Percentiles rank a stretch among this genome's conserved stretches.
Conservation (phyloP, 2,888 invertebrate genomes). For the Polymixis lichenea region DNA sequence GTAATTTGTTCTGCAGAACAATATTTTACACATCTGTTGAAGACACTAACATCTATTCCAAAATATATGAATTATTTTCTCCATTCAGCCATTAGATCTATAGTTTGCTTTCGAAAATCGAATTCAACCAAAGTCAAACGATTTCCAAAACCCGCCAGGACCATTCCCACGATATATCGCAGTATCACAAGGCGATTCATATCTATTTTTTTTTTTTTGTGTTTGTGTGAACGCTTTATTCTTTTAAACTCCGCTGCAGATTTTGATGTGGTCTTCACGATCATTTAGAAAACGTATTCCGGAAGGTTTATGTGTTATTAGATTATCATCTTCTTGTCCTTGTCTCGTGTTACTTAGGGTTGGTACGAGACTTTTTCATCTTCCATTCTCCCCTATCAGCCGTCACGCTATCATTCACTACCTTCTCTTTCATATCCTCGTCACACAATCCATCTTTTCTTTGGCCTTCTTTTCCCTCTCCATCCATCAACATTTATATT, state of each 20-base stretch:
- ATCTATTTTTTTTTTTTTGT: background rate
- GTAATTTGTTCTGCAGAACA: background rate
- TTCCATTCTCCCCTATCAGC: too few relatives aligned
- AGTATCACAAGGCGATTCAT: background rate
- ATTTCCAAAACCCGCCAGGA: slow-evolving; percentile 5
- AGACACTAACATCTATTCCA: slow-evolving; percentile 5
- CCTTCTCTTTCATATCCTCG: too few relatives aligned
- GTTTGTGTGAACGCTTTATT: background rate
- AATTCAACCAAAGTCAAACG: background rate
- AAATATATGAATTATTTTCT: background rate
- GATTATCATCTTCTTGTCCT: too few relatives aligned
- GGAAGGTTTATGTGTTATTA: too few relatives aligned
- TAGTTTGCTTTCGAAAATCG: background rate
- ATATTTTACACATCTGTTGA: slow-evolving; percentile 20
- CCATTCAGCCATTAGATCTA: background rate
- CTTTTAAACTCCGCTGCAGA: background rate
- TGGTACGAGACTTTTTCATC: too few relatives aligned
- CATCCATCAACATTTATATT: too few relatives aligned
- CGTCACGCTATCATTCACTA: too few relatives aligned
- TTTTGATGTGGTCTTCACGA: background rate
- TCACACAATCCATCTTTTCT: too few relatives aligned
- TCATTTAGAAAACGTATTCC: background rate
- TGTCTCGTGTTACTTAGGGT: too few relatives aligned
- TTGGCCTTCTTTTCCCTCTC: too few relatives aligned
- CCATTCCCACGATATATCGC: slow-evolving; percentile 46